Evolutionary conservation across 2,113 vertebrate genomes (phyloP).

Genomic region (Myrmophylax atrothorax): DNA sequence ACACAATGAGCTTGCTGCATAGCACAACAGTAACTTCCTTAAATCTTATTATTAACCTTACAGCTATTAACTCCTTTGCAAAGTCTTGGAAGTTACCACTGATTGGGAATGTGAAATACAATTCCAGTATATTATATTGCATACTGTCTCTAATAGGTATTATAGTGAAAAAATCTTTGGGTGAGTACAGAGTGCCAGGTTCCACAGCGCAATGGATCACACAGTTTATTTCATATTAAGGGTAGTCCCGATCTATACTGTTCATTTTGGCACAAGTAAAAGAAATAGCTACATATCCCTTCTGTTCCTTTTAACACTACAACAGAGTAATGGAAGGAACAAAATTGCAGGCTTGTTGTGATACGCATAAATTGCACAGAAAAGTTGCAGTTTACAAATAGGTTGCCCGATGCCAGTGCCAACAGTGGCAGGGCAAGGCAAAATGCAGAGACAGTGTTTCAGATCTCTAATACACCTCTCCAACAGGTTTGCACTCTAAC

Average conservation of each 20-base stretch:
- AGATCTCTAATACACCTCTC: not conserved
- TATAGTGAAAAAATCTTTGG: not conserved
- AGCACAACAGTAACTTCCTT: not conserved
- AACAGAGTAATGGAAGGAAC: not conserved
- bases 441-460: not conserved
- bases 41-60: not conserved
- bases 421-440: not conserved
- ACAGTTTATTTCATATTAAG: not conserved
- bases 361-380: not conserved
- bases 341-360: not conserved
- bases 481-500: conserved; percentile 94
- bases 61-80: not conserved
- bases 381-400: not conserved
- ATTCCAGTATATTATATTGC: not conserved
- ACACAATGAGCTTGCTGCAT: not conserved
- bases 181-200: not conserved
- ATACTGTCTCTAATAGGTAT: not conserved
- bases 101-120: not conserved
- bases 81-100: not conserved
- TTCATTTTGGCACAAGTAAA: not conserved
- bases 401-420: not conserved
- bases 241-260: not conserved
- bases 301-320: not conserved
- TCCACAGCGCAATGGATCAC: not conserved
- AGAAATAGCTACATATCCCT: not conserved